Base-by-base conservation (phyloP, 2,113 vertebrate genomes). In the Platichthys flesus region DNA sequence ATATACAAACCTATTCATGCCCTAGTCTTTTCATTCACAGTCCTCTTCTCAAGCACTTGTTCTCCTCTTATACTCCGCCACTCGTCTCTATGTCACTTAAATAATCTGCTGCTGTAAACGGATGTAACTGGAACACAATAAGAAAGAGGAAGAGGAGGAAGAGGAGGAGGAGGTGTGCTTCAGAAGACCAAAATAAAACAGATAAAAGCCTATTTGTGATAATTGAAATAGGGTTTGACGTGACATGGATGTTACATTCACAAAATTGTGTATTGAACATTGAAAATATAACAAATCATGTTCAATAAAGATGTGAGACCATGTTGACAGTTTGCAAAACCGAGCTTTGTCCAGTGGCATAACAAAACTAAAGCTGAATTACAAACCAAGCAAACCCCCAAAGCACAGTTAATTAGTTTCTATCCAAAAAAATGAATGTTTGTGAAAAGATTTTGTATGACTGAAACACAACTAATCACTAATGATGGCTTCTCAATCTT, bases 1-100 rank as follows among this genome's bases (percentile, higher is more conserved):
- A 31, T 31, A 31, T 7, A 54, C 51, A 54, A 7, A 51, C 16
- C 14, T 7, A 42, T 20, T 51, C 18, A 51, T 51, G 6, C 15
- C 62, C 21, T 26, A 6, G 8, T 71, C 47, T 62, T 62, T 56
- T 58, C 15, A 71, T 74, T 62, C 35, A 52, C 28, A 8, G 3
- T 52, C 20, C 59, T 54, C 68, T 67, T 37, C 18, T 80, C 79
- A 57, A 58, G 69, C 76, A 78, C 70, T 78, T 56, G 8, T 54
- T 21, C 51, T 74, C 60, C 51, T 78, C 40, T 57, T 26, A 47
- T 68, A 6, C 49, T 67, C 37, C 0, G 0, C 63, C 35, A 16
- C 28, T 45, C 52, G 59, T 74, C 15, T 0, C 20, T 31, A 42
- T 37, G 8, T 71, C 45, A 57, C 4, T 18, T 31, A 28, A 56